Evolutionary conservation across 1,140 invertebrate species (phyloP).

Genomic region (Sesamia nonagrioides): DNA sequence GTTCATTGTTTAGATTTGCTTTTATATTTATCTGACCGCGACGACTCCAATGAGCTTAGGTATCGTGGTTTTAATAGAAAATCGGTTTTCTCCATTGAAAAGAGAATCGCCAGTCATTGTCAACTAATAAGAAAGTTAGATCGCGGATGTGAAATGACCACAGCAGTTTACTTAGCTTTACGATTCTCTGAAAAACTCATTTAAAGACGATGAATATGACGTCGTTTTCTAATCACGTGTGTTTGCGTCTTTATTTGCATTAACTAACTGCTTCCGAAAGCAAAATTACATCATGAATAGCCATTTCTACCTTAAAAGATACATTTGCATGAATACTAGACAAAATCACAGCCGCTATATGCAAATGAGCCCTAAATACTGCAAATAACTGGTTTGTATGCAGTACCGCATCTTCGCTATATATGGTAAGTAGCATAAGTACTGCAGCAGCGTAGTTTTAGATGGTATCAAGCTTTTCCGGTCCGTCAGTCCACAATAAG

Average conservation of each 20-base stretch:
- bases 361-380: constrained; percentile 26
- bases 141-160: background rate
- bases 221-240: background rate
- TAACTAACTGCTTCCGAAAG: constrained; percentile 2
- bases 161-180: background rate
- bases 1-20: constrained; percentile 28
- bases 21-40: constrained; percentile 19
- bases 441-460: constrained; percentile 48
- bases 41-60: background rate
- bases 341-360: constrained; percentile 9
- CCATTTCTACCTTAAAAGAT: background rate
- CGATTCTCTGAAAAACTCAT: background rate
- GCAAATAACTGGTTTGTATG: constrained; percentile 33
- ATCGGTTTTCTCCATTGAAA: constrained; percentile 34
- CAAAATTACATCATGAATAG: constrained; percentile 10
- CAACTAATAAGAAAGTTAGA: constrained; percentile 19
- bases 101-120: constrained; percentile 32
- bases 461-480: constrained; percentile 73
- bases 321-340: constrained; percentile 28
- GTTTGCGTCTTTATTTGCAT: background rate
- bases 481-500: constrained; percentile 63
- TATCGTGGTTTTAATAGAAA: constrained; percentile 27
- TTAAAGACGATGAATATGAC: background rate
- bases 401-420: constrained; percentile 32
- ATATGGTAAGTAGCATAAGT: constrained; percentile 46